Base-by-base conservation (phyloP, 2,888 invertebrate genomes). In the Frankliniella fusca region DNA sequence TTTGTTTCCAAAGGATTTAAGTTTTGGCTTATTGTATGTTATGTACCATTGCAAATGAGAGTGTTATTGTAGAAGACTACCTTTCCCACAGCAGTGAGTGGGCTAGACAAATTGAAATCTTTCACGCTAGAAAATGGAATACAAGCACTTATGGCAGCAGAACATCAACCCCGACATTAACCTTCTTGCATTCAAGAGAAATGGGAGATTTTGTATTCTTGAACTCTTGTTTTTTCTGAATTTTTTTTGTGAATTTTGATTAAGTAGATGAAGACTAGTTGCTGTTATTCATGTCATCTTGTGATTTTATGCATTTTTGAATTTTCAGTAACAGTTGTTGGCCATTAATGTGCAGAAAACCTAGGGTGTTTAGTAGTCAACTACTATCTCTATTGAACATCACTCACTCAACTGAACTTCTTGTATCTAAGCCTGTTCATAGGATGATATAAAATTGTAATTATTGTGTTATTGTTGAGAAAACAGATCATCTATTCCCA, bases 21-120 rank as follows among this genome's bases (percentile, higher is more conserved):
- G 70, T 76, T 76, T 76, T 76, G 70, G 70, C 70, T 76, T 76
- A 23, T 76, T 76, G 70, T 27, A 27, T 27, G 70, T 76, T 76
- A 61, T 61, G 61, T 61, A 61, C 61, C 61, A 61, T 20, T 61
- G 18, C 20, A 18, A 61, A 61, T 20, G 18, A 15, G 18, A 61
- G 61, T 61, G 61, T 61, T 61, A 61, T 76, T 76, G 70, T 76
- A 76, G 70, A 76, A 76, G 70, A 23, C 70, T 76, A 76, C 70
- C 70, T 76, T 76, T 27, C 70, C 70, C 70, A 76, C 70, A 27
- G 70, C 70, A 76, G 27, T 27, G 70, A 23, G 70, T 76, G 70
- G 70, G 70, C 70, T 76, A 76, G 70, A 76, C 70, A 27, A 27
- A 27, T 76, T 23, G 70, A 23, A 76, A 76, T 76, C 70, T 76